These are phyloP conservation scores for Ciona savignyi DNA, from an alignment of 23 tunicate species.

Conservation along the genomic window DNA sequence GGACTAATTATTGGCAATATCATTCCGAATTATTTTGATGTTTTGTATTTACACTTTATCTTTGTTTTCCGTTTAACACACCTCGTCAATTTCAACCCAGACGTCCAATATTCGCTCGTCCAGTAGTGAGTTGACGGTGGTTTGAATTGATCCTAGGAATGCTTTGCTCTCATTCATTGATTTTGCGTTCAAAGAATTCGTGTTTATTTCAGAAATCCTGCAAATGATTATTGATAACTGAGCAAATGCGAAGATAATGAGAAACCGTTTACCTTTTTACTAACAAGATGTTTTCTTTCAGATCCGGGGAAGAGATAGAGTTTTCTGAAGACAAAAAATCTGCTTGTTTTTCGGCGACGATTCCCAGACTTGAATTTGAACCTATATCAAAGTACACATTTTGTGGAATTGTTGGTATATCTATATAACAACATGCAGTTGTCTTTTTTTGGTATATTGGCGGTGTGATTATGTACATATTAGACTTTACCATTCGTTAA, in stretches of 20 bases:
- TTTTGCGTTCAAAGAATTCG: background rate
- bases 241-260: too few relatives aligned
- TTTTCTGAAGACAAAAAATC: background rate
- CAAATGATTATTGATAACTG: background rate
- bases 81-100: conserved; percentile 32
- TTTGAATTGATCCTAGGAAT: conserved; percentile 11
- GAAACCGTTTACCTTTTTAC: background rate
- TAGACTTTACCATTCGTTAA: too few relatives aligned
- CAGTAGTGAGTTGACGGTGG: conserved; percentile 29
- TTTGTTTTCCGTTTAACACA: too few relatives aligned
- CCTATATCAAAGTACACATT: too few relatives aligned
- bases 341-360: conserved; percentile 15
- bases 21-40: too few relatives aligned
- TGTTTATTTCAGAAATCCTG: conserved; percentile 3
- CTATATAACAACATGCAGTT: too few relatives aligned
- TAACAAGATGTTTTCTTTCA: background rate
- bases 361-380: too few relatives aligned
- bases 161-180: background rate
- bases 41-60: too few relatives aligned
- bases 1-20: too few relatives aligned
- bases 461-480: too few relatives aligned
- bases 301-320: background rate
- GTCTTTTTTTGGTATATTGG: too few relatives aligned
- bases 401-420: too few relatives aligned
- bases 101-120: conserved; percentile 4